Evolutionary conservation across 2,113 vertebrate species (phyloP).

Genomic region (Ictidomys tridecemlineatus): DNA sequence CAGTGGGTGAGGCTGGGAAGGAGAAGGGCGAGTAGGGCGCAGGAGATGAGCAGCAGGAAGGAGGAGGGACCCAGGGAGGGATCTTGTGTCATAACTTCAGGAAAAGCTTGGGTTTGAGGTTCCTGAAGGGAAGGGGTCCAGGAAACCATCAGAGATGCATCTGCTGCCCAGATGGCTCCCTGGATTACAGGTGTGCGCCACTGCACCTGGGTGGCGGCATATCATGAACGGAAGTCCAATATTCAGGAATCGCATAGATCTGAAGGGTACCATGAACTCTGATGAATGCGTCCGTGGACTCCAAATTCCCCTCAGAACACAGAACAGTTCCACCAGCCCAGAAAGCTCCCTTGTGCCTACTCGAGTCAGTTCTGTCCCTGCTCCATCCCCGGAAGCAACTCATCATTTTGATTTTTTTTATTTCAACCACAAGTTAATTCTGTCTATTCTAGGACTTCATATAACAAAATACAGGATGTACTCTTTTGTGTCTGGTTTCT

Average conservation of each 20-base stretch:
- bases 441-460: background rate
- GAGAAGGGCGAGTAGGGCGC: background rate
- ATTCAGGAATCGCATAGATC: background rate
- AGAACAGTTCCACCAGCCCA: background rate
- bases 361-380: background rate
- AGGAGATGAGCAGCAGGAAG: background rate
- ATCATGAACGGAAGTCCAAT: background rate
- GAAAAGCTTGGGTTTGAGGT: background rate
- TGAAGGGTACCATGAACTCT: background rate
- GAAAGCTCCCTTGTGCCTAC: background rate
- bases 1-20: background rate
- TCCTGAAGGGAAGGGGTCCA: background rate
- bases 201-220: background rate
- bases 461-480: background rate
- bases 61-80: background rate
- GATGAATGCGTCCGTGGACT: background rate
- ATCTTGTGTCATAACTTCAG: background rate
- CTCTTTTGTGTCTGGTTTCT: background rate
- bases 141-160: background rate
- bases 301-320: background rate
- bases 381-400: background rate
- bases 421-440: background rate
- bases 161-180: too few species aligned
- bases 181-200: too few species aligned
- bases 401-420: background rate